Percentiles rank a stretch among this genome's conserved stretches.
Evolutionary conservation across 92 coral and sea anemone genomes (phyloP).

Genomic region (Umimayanthus chanpuru): DNA sequence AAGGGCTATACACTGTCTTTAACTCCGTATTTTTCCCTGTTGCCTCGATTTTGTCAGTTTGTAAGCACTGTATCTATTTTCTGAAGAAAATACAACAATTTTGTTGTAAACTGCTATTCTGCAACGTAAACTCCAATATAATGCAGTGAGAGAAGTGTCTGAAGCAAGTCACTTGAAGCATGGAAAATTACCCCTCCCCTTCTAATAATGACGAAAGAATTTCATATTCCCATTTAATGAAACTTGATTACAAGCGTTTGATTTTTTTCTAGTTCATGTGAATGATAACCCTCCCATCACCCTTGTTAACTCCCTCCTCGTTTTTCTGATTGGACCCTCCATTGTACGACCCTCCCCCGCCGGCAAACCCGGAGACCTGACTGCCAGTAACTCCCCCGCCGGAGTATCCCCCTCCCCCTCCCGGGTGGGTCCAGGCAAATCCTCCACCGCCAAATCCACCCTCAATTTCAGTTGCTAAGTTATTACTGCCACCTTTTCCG

Average conservation of each 20-base stretch:
- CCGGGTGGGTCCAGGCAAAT: slow-evolving; percentile 48
- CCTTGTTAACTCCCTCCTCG: slow-evolving; percentile 52
- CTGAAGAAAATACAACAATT: too few species aligned
- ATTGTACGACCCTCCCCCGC: slow-evolving; percentile 70
- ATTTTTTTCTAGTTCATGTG: background rate
- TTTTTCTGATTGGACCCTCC: slow-evolving; percentile 51
- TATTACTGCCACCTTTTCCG: slow-evolving; percentile 45
- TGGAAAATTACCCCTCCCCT: too few species aligned
- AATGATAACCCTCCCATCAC: slow-evolving; percentile 28
- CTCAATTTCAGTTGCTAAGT: background rate
- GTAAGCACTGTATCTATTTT: too few species aligned
- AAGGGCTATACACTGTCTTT: too few species aligned
- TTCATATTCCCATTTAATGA: too few species aligned
- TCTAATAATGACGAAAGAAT: too few species aligned
- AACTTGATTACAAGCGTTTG: background rate
- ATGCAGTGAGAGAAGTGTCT: too few species aligned
- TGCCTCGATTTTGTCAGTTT: too few species aligned
- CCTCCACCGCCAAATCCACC: slow-evolving; percentile 77
- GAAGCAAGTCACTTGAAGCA: too few species aligned
- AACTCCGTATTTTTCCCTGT: too few species aligned
- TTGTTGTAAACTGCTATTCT: too few species aligned
- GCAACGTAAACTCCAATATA: too few species aligned
- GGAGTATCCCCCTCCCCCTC: slow-evolving; percentile 73
- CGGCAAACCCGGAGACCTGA: slow-evolving; percentile 30
- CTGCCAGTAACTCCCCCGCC: slow-evolving; percentile 55